Conservation (phyloP, 1,140 invertebrate genomes). For the Lordiphosa mommai region DNA sequence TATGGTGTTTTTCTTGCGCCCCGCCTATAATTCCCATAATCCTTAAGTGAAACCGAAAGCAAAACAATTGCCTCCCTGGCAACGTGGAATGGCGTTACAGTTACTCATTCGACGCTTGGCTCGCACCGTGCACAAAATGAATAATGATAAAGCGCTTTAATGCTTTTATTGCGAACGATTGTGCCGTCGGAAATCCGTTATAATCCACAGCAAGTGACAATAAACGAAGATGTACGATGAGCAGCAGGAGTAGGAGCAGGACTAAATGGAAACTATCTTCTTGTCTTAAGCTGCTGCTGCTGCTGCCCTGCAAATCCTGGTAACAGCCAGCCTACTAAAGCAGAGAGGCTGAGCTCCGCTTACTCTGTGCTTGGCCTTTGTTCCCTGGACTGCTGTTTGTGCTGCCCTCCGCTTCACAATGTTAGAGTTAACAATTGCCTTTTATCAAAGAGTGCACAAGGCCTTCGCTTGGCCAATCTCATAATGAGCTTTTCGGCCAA, state of each 20-base stretch:
- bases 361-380: constrained; percentile 9
- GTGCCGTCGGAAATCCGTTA: constrained; percentile 65
- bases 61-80: neutral
- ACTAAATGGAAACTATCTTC: constrained; percentile 55
- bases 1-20: constrained; percentile 46
- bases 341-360: neutral
- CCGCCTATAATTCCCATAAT: constrained; percentile 67
- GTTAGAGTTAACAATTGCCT: constrained; percentile 19
- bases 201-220: constrained; percentile 76
- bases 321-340: constrained; percentile 17
- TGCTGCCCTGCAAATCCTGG: constrained; percentile 25
- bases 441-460: constrained; percentile 9
- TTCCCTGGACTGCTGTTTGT: too few relatives aligned
- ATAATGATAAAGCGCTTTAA: constrained; percentile 75
- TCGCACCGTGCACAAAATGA: constrained; percentile 62
- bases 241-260: neutral
- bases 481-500: constrained; percentile 31
- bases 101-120: constrained; percentile 55
- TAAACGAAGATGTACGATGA: constrained; percentile 58
- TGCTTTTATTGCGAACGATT: constrained; percentile 73
- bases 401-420: neutral
- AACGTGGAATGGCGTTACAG: neutral
- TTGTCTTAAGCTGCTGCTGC: constrained; percentile 37
- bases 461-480: constrained; percentile 22
- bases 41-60: constrained; percentile 43